A percentile compares a stretch with the other conserved stretches of the same genome.
phyloP scores from a whole-genome alignment of 2,888 invertebrate genomes.

The Lapara coniferarum region DNA sequence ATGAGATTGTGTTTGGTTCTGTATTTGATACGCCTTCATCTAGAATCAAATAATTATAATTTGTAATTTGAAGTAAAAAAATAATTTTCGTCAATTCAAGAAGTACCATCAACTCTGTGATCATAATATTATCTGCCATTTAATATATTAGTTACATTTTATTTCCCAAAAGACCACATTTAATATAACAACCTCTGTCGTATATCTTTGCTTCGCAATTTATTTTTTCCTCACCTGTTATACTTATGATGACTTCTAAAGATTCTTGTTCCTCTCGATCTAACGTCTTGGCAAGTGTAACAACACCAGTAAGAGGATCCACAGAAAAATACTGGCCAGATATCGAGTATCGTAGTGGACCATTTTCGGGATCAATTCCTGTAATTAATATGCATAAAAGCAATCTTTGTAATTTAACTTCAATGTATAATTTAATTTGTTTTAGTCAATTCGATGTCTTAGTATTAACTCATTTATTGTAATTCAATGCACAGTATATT shows the following conservation, averaged over 20 bases:
- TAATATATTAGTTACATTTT: too few species aligned
- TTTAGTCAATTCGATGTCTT: too few species aligned
- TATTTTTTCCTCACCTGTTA: slow-evolving; percentile 83
- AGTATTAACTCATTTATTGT: too few species aligned
- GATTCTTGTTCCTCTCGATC: slow-evolving; percentile 88
- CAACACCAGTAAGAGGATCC: slow-evolving; percentile 89
- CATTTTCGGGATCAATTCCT: slow-evolving; percentile 90
- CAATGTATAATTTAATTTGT: not conserved
- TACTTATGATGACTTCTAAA: slow-evolving; percentile 91
- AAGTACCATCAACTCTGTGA: too few species aligned
- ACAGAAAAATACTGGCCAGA: slow-evolving; percentile 92
- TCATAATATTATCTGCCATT: too few species aligned
- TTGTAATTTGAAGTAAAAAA: too few species aligned
- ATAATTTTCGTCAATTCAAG: too few species aligned
- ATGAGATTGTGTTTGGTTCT: slow-evolving; percentile 91
- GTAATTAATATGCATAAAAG: slow-evolving; percentile 25
- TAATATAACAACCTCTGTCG: too few species aligned
- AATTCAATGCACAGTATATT: too few species aligned
- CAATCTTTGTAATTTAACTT: too few species aligned
- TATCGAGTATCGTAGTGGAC: slow-evolving; percentile 89
- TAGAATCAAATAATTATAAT: slow-evolving; percentile 48
- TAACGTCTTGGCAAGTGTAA: slow-evolving; percentile 87
- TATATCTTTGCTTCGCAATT: not conserved
- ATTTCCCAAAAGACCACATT: too few species aligned
- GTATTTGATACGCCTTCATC: slow-evolving; percentile 88